Conservation (phyloP, 2,113 vertebrate genomes). For the human (Homo sapiens) region GRCh38 chr11:7352501-7353000, state of each 20-base stretch:
- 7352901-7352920: conserved; percentile 24
- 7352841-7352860: neutral
- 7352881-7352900: neutral
- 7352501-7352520: neutral
- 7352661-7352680: neutral
- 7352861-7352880: neutral
- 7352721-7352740: neutral
- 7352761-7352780: neutral
- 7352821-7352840: neutral
- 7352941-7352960: neutral
- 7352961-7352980: neutral
- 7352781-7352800: neutral
- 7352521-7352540: neutral
- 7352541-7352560: neutral
- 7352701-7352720: neutral
- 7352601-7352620: neutral
- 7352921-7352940: neutral
- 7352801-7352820: neutral
- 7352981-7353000: neutral
- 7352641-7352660: neutral
- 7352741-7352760: neutral
- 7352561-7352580: neutral
- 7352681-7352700: neutral
- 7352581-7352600: neutral
- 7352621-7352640: neutral